A percentile compares a stretch with the other conserved stretches of the same genome.
phyloP scores from a whole-genome alignment of 2,113 vertebrate species.

The Pavo muticus region DNA sequence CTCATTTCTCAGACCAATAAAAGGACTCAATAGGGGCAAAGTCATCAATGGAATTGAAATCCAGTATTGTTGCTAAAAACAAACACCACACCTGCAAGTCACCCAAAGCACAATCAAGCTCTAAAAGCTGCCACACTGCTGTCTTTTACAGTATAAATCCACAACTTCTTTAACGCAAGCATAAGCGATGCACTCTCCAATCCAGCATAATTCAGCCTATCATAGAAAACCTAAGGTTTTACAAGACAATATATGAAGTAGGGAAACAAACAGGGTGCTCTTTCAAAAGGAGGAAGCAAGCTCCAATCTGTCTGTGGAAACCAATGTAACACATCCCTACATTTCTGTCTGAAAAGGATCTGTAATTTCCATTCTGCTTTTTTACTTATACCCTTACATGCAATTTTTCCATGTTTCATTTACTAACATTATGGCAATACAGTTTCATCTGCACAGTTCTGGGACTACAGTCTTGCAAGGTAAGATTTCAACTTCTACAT shows the following conservation, averaged over 20 bases:
- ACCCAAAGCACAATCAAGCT: background rate
- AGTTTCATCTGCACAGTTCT: background rate
- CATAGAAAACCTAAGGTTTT: background rate
- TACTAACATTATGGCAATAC: background rate
- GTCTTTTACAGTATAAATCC: background rate
- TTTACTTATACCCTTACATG: background rate
- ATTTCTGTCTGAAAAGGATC: background rate
- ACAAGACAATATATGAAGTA: fast-evolving
- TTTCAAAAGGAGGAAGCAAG: background rate
- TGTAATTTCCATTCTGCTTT: background rate
- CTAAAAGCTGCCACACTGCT: background rate
- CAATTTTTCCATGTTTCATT: background rate
- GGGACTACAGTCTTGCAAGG: background rate
- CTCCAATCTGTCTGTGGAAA: background rate
- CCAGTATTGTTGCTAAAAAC: background rate
- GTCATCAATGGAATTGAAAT: background rate
- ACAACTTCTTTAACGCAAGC: background rate
- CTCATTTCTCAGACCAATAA: background rate
- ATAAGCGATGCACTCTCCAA: background rate
- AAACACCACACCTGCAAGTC: background rate
- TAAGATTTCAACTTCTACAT: background rate
- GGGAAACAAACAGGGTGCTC: background rate
- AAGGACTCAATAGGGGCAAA: background rate
- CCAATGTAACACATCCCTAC: fast-evolving
- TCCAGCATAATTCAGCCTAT: background rate